Base-by-base conservation (phyloP, 2,797 vertebrate genomes). In the Sebastes dallii region DNA sequence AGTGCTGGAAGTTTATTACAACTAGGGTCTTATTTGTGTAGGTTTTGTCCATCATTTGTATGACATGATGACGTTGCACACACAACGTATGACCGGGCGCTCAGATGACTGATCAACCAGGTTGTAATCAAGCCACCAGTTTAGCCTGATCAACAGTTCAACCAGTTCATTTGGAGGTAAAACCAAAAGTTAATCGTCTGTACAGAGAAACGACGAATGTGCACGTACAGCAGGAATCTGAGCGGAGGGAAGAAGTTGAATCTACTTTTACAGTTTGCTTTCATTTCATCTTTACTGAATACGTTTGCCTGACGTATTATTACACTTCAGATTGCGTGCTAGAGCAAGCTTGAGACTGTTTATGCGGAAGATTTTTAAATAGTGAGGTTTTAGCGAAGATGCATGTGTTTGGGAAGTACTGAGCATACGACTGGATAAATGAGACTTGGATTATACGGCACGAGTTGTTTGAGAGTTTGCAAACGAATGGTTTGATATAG, bases 401-500 rank as follows among this genome's bases (percentile, higher is more conserved):
- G 36, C 36, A 54, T 54, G n/a, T 54, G 7, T 18, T 27, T 58
- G 13, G 6, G 56, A 1, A 1, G 24, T 58, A 14, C 6, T 14
- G 56, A 27, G 24, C 1, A 16, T 27, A 8, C 56, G 0, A 27
- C 42, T 46, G 42, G 42, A 46, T 46, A 46, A 46, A 46, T 46
- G 42, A 46, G 42, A 46, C 42, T 46, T 46, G 36, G 14, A 46
- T 46, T 46, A 0, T 42, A 0, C 14, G 0, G 42, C 0, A 1
- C 42, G 42, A 46, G 42, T 46, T 46, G 42, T 46, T 18, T 18
- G 42, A 46, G 42, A 46, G 42, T 8, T 46, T 46, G 42, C 6
- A 46, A 46, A 18, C 42, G 6, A 16, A 18, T 18, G 42, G 16
- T 46, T 46, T 46, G 0, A 46, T 46, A 46, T 18, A 18, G 42